phyloP scores from a whole-genome alignment of 2,888 invertebrate species.

The Notocelia uddmanniana region DNA sequence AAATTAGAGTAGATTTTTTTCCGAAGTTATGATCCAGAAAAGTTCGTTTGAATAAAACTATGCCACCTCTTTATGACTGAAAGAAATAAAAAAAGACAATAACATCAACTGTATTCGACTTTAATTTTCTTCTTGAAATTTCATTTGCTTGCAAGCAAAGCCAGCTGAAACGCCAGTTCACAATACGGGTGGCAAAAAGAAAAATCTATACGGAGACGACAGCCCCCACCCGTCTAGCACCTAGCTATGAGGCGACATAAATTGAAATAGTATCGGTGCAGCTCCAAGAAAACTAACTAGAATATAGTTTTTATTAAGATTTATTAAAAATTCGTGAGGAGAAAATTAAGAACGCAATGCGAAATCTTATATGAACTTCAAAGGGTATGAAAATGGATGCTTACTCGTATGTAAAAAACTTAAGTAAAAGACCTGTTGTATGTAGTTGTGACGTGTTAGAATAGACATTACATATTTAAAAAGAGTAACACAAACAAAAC shows the following conservation, averaged over 20 bases:
- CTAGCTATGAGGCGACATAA: slow-evolving; percentile 46
- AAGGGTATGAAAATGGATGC: no score
- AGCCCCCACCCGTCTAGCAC: slow-evolving; percentile 35
- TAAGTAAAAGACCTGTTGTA: no score
- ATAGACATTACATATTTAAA: no score
- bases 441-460: no score
- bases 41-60: no score
- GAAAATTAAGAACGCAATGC: neutral
- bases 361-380: no score
- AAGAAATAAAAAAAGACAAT: no score
- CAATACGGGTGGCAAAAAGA: slow-evolving; percentile 47
- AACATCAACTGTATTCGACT: no score
- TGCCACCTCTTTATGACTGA: no score
- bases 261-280: slow-evolving; percentile 46
- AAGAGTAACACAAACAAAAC: no score
- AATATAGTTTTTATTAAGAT: neutral
- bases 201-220: slow-evolving; percentile 50
- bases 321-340: neutral
- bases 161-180: slow-evolving; percentile 23
- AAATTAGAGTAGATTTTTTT: neutral
- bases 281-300: slow-evolving; percentile 6
- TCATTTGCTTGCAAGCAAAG: slow-evolving; percentile 14
- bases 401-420: no score
- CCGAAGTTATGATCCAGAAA: no score
- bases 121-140: neutral